A percentile compares a stretch with the other conserved stretches of the same genome.
These are phyloP conservation scores for Poeciliopsis infans DNA, from an alignment of 2,797 vertebrate species.

Conservation along the genomic window DNA sequence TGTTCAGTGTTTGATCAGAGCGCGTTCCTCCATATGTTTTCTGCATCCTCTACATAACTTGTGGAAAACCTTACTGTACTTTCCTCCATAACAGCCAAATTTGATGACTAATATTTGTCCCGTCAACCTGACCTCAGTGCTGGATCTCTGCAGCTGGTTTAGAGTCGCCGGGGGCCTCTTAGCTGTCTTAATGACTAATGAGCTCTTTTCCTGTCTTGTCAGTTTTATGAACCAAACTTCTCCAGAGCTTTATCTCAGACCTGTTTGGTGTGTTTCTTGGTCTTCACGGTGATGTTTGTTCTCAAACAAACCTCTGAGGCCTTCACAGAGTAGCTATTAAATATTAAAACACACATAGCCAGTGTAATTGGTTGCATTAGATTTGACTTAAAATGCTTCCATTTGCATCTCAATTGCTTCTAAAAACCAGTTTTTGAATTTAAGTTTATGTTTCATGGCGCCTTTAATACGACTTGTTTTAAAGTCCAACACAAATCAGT, in stretches of 20 bases:
- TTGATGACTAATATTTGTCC: not conserved
- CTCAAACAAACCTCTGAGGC: not conserved
- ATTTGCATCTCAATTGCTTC: no score
- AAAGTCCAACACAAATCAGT: no score
- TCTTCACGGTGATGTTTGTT: not conserved
- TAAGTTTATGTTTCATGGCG: no score
- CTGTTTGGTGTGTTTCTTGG: not conserved
- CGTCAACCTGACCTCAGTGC: not conserved
- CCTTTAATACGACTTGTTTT: no score
- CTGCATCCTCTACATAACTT: not conserved
- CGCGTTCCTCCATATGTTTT: not conserved
- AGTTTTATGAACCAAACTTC: not conserved
- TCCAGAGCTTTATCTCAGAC: not conserved
- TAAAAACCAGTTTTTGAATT: no score
- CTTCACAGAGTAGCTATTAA: not conserved
- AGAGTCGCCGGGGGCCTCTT: not conserved
- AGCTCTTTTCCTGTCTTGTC: not conserved
- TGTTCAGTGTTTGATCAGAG: not conserved
- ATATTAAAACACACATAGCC: not conserved
- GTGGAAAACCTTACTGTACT: not conserved
- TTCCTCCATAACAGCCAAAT: not conserved
- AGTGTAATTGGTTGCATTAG: not conserved
- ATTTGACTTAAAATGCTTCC: not conserved
- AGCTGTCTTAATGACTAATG: not conserved
- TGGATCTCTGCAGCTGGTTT: not conserved